Evolutionary conservation across 2,113 vertebrate genomes (phyloP), one percentile per base, ranked within the genome.

Genomic region (Climacteris rufus): DNA sequence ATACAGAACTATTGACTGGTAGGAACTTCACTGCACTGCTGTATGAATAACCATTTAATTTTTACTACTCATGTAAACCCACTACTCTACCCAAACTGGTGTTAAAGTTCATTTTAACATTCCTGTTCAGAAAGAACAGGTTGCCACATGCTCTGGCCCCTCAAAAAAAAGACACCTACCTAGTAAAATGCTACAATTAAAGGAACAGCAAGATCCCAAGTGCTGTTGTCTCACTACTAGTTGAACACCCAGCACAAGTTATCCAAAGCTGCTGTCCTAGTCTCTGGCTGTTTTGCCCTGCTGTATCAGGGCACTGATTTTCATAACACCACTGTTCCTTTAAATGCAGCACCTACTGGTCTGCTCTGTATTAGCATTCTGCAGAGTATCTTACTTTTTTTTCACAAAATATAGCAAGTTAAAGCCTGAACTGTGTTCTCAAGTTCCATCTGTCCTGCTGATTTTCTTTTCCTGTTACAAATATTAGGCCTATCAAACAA

Each of bases 141-240:
- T 11, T 3, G 7, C 15, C 16, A 33, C 4, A 9, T 13, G 12
- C 16, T 1, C 2, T n/a, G 27, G 4, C 6, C 10, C 9, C 25
- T 31, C 28, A 53, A 16, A 53, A 66, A 7, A 0, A 2, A 27
- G 24, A 53, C 47, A 15, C 1, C 17, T 31, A 7, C 14, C 21
- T 12, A 28, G 42, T n/a, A 50, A 33, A 70, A 40, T 0, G 11
- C 15, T 59, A 6, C 9, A 50, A 16, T 31, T 35, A 59, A 78
- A 63, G 30, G 19, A 75, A 42, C 7, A 66, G 40, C 23, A 53
- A 53, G 49, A 54, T 12, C 14, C 42, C 40, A 64, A 31, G 45
- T 2, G 25, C 42, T 61, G 35, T 8, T 18, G 31, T 60, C 65
- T 87, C 40, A 39, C 10, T 72, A 15, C 15, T 45, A 11, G 1